phyloP scores from a whole-genome alignment of 2,888 invertebrate genomes.

The Thumatha senex region DNA sequence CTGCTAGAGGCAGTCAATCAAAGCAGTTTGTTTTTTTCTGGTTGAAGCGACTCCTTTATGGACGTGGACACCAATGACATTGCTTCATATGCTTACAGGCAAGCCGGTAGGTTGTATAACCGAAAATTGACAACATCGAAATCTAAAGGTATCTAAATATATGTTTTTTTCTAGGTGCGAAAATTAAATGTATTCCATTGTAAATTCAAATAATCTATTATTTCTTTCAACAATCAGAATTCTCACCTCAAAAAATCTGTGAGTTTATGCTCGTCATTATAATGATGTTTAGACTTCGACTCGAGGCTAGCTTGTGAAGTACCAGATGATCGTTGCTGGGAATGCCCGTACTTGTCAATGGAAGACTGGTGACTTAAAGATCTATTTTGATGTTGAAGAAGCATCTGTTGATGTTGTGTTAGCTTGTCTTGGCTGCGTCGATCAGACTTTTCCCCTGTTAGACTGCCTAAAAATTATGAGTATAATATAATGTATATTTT shows the following conservation, averaged over 20 bases:
- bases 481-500: not conserved
- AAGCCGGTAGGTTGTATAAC: no score
- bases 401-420: constrained; percentile 85
- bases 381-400: constrained; percentile 87
- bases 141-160: no score
- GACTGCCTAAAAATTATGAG: constrained; percentile 54
- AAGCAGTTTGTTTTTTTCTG: no score
- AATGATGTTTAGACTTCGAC: constrained; percentile 74
- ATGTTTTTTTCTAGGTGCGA: no score
- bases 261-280: constrained; percentile 86
- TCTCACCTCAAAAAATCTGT: constrained; percentile 86
- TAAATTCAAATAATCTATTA: no score
- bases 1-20: no score
- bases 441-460: constrained; percentile 69
- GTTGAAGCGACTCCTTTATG: no score
- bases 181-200: no score
- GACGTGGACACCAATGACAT: no score
- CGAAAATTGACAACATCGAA: no score
- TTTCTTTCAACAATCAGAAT: no score
- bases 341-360: constrained; percentile 85
- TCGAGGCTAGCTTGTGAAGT: constrained; percentile 61
- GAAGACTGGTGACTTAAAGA: constrained; percentile 82
- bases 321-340: constrained; percentile 75
- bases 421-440: constrained; percentile 75
- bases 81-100: no score